Percentiles rank a stretch among this genome's conserved stretches.
Evolutionary conservation across 1,140 invertebrate genomes (phyloP).

Genomic region (Luehdorfia chinensis): DNA sequence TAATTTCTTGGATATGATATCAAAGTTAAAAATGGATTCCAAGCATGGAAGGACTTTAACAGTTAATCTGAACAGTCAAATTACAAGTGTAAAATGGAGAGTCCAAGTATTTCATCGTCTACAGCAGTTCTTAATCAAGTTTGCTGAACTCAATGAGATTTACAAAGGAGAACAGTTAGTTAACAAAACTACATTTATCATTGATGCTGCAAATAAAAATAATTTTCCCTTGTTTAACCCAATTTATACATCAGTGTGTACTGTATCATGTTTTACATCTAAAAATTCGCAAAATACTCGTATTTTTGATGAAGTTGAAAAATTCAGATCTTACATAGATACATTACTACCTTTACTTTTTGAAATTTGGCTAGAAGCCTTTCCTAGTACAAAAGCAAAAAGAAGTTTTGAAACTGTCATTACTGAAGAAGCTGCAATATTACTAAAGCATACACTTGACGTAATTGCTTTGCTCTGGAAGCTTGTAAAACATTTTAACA

Average conservation of each 20-base stretch:
- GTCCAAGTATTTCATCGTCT: conserved; percentile 84
- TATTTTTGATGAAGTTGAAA: conserved; percentile 57
- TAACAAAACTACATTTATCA: conserved; percentile 23
- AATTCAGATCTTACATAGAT: conserved; percentile 77
- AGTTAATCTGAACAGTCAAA: conserved; percentile 81
- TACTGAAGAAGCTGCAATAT: conserved; percentile 75
- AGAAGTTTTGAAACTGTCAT: conserved; percentile 67
- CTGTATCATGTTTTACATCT: conserved; percentile 52
- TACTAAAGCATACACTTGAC: conserved; percentile 78
- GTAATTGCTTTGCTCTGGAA: conserved; percentile 78
- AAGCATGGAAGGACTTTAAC: conserved; percentile 80
- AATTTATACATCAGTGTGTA: conserved; percentile 41
- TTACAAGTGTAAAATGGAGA: conserved; percentile 85
- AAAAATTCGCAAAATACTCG: conserved; percentile 40
- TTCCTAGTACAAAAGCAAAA: conserved; percentile 62
- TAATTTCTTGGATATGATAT: conserved; percentile 89
- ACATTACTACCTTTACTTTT: conserved; percentile 83
- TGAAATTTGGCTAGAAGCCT: conserved; percentile 86
- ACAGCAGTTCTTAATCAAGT: conserved; percentile 78
- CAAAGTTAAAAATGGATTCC: conserved; percentile 80
- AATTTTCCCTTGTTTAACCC: conserved; percentile 47
- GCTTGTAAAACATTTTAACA: conserved; percentile 64
- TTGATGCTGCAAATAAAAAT: conserved; percentile 39
- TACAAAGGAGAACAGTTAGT: conserved; percentile 22
- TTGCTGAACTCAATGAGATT: conserved; percentile 44